Base-by-base conservation (phyloP, 2,888 invertebrate species). In the Pseudococcus jackbeardsleyi region DNA sequence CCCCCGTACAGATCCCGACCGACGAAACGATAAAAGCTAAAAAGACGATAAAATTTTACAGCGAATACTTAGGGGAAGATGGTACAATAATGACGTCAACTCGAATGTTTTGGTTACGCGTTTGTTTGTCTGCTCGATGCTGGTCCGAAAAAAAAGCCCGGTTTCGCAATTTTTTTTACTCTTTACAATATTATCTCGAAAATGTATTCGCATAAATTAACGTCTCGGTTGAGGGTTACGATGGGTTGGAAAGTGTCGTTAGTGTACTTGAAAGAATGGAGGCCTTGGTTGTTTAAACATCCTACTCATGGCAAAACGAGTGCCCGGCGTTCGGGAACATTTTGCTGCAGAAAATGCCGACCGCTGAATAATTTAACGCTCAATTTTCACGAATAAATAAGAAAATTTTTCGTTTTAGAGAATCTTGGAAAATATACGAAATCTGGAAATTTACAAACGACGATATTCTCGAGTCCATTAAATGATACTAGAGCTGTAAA, bases 181-280 rank as follows among this genome's bases (percentile, higher is more conserved):
- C 7, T n/a, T 22, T 22, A n/a, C n/a, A 59, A 59, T 59, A 59
- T 59, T n/a, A 59, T 59, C n/a, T 59, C 59, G 59, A 59, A 59
- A 59, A 59, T 64, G 9, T 64, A 64, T 22, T 64, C 64, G 64
- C 64, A 64, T 64, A 64, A 64, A 64, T 64, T 64, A 64, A 64
- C 64, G 3, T 64, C 64, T 64, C 11, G 8, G 19, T 64, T 64
- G 64, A 64, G 59, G 59, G 59, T n/a, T 59, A 59, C 42, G 42
- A 42, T 22, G 22, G 64, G 64, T 22, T 64, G 19, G 64, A 64
- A 64, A 64, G 64, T 64, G 22, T 64, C 22, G 22, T 22, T 64
- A 11, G 64, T 33, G 26, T 15, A 22, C 22, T 64, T 9, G 22
- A 64, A 9, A 64, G 64, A 22, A 64, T 9, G 22, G 7, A 54